Evolutionary conservation across 2,888 invertebrate genomes (phyloP).

Genomic region (Oscheius sp.): DNA sequence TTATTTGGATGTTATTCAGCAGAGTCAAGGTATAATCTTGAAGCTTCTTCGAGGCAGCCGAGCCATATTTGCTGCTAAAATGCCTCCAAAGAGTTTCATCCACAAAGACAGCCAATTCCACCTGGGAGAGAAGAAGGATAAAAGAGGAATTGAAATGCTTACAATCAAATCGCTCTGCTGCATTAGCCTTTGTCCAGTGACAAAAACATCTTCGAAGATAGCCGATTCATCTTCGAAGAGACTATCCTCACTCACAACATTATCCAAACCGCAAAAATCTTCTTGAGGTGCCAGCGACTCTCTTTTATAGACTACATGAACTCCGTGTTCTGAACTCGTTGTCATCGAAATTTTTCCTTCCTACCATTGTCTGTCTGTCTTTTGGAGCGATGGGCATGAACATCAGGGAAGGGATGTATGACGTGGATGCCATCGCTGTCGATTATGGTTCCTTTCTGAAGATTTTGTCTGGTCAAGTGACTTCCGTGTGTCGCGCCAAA

Average conservation of each 20-base stretch:
- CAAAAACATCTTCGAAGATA: slow-evolving; percentile 68
- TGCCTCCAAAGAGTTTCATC: slow-evolving; percentile 69
- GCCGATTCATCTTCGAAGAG: slow-evolving; percentile 68
- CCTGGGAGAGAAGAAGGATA: slow-evolving; percentile 37
- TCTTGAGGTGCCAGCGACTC: slow-evolving; percentile 35
- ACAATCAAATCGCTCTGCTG: slow-evolving; percentile 63
- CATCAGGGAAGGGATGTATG: slow-evolving; percentile 67
- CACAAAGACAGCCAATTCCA: slow-evolving; percentile 69
- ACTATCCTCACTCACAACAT: slow-evolving; percentile 65
- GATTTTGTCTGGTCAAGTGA: slow-evolving; percentile 1
- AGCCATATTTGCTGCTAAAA: slow-evolving; percentile 66
- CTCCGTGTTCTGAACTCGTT: slow-evolving; percentile 43
- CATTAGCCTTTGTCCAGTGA: slow-evolving; percentile 62
- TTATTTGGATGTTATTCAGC: slow-evolving; percentile 70
- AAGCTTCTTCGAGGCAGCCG: slow-evolving; percentile 55
- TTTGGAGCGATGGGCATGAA: slow-evolving; percentile 60
- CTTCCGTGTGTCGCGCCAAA: slow-evolving; percentile 7
- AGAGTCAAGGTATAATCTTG: slow-evolving; percentile 69
- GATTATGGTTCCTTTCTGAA: slow-evolving; percentile 68
- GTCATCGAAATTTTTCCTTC: not conserved
- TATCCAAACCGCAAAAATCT: slow-evolving; percentile 69
- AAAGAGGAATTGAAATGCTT: slow-evolving; percentile 2
- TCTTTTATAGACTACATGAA: slow-evolving; percentile 68
- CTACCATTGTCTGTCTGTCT: slow-evolving; percentile 41
- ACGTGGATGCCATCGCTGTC: slow-evolving; percentile 60